Evolutionary conservation across 64 coral and sea anemone species (phyloP).

Genomic region (Stichodactyla mertensii): DNA sequence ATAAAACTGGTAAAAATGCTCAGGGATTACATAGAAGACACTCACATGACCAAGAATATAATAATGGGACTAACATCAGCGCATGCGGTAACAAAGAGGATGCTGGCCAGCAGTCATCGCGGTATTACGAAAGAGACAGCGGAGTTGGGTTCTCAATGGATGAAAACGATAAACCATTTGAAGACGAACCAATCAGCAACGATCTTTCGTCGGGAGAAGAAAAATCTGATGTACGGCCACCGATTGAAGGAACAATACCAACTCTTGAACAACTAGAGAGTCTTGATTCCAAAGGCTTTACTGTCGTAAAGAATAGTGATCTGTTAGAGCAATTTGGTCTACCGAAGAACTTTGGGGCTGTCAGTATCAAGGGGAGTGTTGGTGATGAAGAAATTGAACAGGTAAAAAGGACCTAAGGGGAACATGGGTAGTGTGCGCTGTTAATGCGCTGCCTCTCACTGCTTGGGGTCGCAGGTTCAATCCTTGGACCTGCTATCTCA

Average conservation of each 20-base stretch:
- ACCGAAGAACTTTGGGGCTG: slow-evolving; percentile 73
- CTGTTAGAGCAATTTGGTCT: slow-evolving; percentile 52
- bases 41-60: not conserved
- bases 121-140: slow-evolving; percentile 48
- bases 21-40: not conserved
- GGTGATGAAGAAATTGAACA: slow-evolving; percentile 68
- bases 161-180: slow-evolving; percentile 45
- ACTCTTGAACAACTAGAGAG: not conserved
- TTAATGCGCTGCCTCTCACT: no score
- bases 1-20: not conserved
- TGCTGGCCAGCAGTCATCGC: slow-evolving; percentile 29
- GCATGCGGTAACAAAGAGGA: not conserved
- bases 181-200: slow-evolving; percentile 20
- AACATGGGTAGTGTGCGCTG: no score
- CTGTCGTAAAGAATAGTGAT: slow-evolving; percentile 45
- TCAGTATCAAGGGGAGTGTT: slow-evolving; percentile 67
- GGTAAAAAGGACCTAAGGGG: not conserved
- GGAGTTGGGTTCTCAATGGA: slow-evolving; percentile 75
- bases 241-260: not conserved
- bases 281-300: not conserved
- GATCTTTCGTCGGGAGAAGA: slow-evolving; percentile 1
- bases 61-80: not conserved
- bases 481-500: no score
- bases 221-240: slow-evolving; percentile 18
- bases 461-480: no score